These are phyloP conservation scores for Acanthurus leucopareius DNA, from an alignment of 2,797 vertebrate genomes.

Conservation along the genomic window DNA sequence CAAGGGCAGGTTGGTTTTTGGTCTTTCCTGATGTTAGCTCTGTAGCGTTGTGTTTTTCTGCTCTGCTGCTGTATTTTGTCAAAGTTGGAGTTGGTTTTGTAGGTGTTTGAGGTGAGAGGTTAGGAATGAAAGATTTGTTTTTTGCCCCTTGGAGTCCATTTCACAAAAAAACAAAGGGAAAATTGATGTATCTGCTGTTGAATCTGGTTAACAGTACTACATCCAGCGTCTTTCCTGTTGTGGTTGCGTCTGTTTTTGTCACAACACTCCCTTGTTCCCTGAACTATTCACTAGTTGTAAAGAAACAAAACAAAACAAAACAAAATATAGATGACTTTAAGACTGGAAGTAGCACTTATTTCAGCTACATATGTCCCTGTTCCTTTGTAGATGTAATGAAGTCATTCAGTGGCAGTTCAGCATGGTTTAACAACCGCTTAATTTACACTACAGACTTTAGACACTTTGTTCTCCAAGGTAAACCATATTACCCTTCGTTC, in stretches of 20 bases:
- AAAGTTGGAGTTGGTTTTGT: not conserved
- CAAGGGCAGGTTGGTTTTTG: not conserved
- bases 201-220: not conserved
- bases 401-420: not conserved
- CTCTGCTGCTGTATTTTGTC: not conserved
- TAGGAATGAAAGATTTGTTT: no score
- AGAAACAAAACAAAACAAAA: no score
- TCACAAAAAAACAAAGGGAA: not conserved
- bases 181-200: not conserved
- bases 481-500: constrained; percentile 36
- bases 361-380: not conserved
- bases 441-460: not conserved
- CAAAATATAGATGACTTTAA: not conserved
- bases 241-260: not conserved
- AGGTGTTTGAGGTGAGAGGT: not conserved
- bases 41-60: constrained; percentile 1
- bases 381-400: not conserved
- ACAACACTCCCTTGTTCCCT: not conserved
- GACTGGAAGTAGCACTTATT: not conserved
- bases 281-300: no score
- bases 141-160: not conserved
- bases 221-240: not conserved
- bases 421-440: constrained; percentile 3
- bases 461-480: constrained; percentile 44
- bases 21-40: not conserved